Conservation (phyloP, 2,888 invertebrate genomes). For the Brenthis ino region DNA sequence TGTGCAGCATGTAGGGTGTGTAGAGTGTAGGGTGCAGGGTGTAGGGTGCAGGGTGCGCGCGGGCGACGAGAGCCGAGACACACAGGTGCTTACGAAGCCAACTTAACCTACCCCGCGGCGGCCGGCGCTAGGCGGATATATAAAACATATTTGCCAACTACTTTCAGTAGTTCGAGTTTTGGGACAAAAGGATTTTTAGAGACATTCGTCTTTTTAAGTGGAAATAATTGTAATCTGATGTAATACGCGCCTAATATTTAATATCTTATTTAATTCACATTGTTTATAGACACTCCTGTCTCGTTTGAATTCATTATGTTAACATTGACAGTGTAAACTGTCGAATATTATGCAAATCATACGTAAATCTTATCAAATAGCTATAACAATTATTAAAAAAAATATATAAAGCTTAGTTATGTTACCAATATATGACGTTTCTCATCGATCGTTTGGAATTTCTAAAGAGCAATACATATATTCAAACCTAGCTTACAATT, state of each 20-base stretch:
- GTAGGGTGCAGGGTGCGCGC: too few relatives aligned
- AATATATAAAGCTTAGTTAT: conserved; percentile 15
- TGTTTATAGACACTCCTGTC: conserved; percentile 7
- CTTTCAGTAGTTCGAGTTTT: background rate
- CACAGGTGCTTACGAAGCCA: conserved; percentile 73
- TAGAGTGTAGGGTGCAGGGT: too few relatives aligned
- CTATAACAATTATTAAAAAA: conserved; percentile 10
- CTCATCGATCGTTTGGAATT: too few relatives aligned
- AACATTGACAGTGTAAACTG: background rate
- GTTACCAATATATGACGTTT: too few relatives aligned
- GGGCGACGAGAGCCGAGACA: conserved; percentile 34
- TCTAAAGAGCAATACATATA: too few relatives aligned
- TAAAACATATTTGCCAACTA: conserved; percentile 14
- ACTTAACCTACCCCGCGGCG: conserved; percentile 64
- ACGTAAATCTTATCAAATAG: background rate
- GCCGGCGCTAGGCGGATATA: conserved; percentile 44
- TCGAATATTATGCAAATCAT: conserved; percentile 14
- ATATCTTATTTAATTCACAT: background rate
- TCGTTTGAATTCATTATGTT: background rate
- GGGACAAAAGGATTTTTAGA: background rate
- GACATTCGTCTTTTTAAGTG: background rate
- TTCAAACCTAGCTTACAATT: too few relatives aligned
- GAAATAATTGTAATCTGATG: too few relatives aligned
- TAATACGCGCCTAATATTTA: too few relatives aligned
- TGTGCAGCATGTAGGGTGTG: background rate